phyloP scores from a whole-genome alignment of 2,888 invertebrate species.

The Noctua fimbriata region DNA sequence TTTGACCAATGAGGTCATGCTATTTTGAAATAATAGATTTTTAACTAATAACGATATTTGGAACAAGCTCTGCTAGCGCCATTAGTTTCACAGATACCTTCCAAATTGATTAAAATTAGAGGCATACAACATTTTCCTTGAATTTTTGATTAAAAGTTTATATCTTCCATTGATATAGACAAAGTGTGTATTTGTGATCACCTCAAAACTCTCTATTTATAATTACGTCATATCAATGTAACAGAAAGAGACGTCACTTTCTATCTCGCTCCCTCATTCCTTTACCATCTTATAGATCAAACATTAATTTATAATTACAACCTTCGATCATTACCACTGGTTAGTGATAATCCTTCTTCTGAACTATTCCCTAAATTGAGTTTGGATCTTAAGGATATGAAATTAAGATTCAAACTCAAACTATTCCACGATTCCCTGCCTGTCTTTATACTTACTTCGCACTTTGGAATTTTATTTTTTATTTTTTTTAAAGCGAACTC shows the following conservation, averaged over 20 bases:
- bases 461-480: background rate
- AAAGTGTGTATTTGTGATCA: conserved; percentile 11
- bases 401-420: conserved; percentile 38
- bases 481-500: background rate
- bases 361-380: conserved; percentile 30
- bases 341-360: conserved; percentile 1
- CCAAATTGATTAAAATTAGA: background rate
- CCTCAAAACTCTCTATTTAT: conserved; percentile 6
- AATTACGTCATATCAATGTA: conserved; percentile 17
- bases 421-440: conserved; percentile 59
- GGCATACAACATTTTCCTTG: background rate
- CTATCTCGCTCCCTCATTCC: conserved; percentile 9
- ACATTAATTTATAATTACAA: conserved; percentile 50
- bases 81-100: background rate
- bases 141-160: background rate
- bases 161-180: background rate
- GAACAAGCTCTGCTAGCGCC: background rate
- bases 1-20: background rate
- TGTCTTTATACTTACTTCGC: background rate
- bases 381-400: conserved; percentile 21
- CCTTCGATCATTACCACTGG: conserved; percentile 38
- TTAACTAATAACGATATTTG: background rate
- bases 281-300: conserved; percentile 33
- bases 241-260: conserved; percentile 17
- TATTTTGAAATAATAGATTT: background rate